Evolutionary conservation across 2,888 invertebrate species (phyloP).

Genomic region (Dolomedes plantarius): DNA sequence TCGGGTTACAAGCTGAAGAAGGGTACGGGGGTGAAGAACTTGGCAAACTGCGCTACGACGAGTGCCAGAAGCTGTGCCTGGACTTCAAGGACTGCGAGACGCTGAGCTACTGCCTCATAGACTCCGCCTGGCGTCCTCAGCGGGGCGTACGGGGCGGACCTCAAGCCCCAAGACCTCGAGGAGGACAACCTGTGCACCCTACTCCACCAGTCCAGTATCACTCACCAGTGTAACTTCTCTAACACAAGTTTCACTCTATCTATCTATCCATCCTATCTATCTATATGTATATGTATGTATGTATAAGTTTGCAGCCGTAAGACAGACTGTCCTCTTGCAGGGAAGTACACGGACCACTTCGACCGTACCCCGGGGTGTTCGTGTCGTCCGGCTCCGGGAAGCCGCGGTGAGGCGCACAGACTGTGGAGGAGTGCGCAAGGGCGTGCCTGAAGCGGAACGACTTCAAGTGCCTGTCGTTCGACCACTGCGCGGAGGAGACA

Average conservation of each 20-base stretch:
- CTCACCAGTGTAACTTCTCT: too few relatives aligned
- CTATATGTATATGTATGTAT: too few relatives aligned
- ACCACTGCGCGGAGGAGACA: constrained; percentile 38
- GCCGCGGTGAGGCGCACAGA: not conserved
- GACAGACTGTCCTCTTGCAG: constrained; percentile 25
- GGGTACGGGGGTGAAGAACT: constrained; percentile 34
- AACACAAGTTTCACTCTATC: too few relatives aligned
- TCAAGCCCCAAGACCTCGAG: not conserved
- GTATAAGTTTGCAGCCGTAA: too few relatives aligned
- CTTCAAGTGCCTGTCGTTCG: constrained; percentile 57
- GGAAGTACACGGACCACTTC: constrained; percentile 57
- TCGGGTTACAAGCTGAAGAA: constrained; percentile 32
- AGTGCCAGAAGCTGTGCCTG: constrained; percentile 53
- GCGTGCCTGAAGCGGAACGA: constrained; percentile 25
- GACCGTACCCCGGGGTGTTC: constrained; percentile 26
- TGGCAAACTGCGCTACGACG: constrained; percentile 50
- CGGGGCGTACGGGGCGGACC: constrained; percentile 23
- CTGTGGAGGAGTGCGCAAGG: constrained; percentile 45
- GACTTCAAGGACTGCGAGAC: constrained; percentile 61
- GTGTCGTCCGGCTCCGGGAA: not conserved
- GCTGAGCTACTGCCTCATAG: constrained; percentile 45
- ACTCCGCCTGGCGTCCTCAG: constrained; percentile 21
- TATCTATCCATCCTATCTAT: too few relatives aligned
- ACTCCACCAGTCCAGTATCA: constrained; percentile 46
- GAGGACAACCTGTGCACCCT: constrained; percentile 35